A percentile compares a stretch with the other conserved stretches of the same genome.
These are phyloP conservation scores for Tupiocoris notatus DNA, from an alignment of 2,888 invertebrate genomes.

Conservation along the genomic window DNA sequence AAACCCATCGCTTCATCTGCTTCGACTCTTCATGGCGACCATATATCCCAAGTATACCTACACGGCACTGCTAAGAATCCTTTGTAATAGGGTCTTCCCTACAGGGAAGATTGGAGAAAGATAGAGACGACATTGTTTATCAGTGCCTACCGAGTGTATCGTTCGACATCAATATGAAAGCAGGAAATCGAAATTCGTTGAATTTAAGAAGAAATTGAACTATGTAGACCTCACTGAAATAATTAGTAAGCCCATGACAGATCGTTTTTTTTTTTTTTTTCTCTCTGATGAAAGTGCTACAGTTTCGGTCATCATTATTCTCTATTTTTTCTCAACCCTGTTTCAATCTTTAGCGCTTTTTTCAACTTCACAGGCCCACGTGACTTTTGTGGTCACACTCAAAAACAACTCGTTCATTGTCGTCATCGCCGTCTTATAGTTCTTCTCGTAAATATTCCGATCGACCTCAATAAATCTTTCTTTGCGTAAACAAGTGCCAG, in stretches of 20 bases:
- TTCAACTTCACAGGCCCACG: neutral
- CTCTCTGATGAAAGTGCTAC: neutral
- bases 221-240: no score
- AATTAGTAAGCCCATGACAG: no score
- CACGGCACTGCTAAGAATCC: neutral
- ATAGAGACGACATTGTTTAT: neutral
- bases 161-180: neutral
- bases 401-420: neutral
- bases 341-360: neutral
- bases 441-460: conserved; percentile 27
- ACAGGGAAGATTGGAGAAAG: neutral
- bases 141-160: neutral
- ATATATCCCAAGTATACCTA: neutral
- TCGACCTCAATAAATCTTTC: conserved; percentile 31
- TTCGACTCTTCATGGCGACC: neutral
- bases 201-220: no score
- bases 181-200: no score
- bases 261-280: neutral
- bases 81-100: no score
- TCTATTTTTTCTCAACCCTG: no score
- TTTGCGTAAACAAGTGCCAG: conserved; percentile 31
- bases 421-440: neutral
- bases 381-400: neutral
- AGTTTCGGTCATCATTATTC: no score
- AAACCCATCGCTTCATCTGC: neutral